Percentiles rank a stretch among this genome's conserved stretches.
phyloP scores from a whole-genome alignment of 2,113 vertebrate species.

The Promerops cafer region DNA sequence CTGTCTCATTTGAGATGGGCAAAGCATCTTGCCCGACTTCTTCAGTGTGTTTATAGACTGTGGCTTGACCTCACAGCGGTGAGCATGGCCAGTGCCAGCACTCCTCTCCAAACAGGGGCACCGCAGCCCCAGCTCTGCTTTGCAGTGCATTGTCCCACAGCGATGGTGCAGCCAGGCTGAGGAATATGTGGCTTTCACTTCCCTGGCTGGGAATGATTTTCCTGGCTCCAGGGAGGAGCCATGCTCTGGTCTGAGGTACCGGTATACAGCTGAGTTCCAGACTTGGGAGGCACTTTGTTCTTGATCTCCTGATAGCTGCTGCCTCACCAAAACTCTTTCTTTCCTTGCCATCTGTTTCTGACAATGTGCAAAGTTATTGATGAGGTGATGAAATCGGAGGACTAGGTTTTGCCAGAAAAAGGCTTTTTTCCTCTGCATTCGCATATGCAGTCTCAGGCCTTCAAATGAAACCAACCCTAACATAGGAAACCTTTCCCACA shows the following conservation, averaged over 20 bases:
- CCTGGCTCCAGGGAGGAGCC: neutral
- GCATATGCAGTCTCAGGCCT: neutral
- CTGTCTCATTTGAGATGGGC: neutral
- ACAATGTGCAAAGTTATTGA: conserved; percentile 38
- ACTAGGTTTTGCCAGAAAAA: conserved; percentile 7
- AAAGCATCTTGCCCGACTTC: neutral
- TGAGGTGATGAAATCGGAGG: conserved; percentile 28
- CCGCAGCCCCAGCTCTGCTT: neutral
- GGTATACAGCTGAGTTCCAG: neutral
- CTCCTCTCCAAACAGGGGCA: neutral
- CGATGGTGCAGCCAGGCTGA: conserved; percentile 1
- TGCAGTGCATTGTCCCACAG: neutral
- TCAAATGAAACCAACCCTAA: neutral
- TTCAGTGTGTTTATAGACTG: neutral
- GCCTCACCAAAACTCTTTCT: neutral
- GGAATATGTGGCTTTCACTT: neutral
- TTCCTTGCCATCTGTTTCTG: conserved; percentile 27
- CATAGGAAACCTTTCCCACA: no score
- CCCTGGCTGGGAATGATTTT: conserved; percentile 26
- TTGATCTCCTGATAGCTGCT: neutral
- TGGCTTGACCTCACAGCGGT: neutral
- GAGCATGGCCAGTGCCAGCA: neutral
- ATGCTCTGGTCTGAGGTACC: neutral
- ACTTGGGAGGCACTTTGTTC: conserved; percentile 3
- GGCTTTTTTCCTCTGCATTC: neutral